phyloP scores from a whole-genome alignment of 2,113 vertebrate genomes.

The Oostethus manadensis region DNA sequence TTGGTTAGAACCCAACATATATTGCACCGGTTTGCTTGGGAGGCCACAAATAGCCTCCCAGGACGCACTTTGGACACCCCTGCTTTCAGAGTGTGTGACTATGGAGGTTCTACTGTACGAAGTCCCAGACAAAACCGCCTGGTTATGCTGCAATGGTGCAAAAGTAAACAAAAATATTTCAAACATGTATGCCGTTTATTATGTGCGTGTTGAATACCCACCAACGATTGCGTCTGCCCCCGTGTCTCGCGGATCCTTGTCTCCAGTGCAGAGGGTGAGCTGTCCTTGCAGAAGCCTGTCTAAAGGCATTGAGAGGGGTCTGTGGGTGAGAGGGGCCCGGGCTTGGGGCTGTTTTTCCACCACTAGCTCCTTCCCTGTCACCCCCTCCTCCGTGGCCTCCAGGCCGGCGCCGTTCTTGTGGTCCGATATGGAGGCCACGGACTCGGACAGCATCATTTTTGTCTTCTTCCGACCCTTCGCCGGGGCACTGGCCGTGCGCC shows the following conservation, averaged over 20 bases:
- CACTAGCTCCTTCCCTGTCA: conserved; percentile 56
- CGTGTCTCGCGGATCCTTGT: conserved; percentile 52
- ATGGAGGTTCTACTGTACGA: not conserved
- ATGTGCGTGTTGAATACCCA: conserved; percentile 55
- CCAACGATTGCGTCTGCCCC: conserved; percentile 69
- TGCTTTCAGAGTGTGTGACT: not conserved
- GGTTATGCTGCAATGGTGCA: not conserved
- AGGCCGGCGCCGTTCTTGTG: conserved; percentile 71
- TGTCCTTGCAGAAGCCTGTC: conserved; percentile 80
- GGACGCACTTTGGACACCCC: too few relatives aligned
- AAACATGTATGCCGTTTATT: not conserved
- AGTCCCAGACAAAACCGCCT: not conserved
- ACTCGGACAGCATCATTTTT: conserved; percentile 83
- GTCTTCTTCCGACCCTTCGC: conserved; percentile 94
- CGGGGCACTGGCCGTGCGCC: conserved; percentile 91
- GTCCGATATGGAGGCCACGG: conserved; percentile 65
- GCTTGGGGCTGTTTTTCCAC: conserved; percentile 44
- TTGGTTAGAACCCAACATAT: too few relatives aligned
- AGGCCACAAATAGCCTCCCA: too few relatives aligned
- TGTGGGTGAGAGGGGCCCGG: conserved; percentile 68
- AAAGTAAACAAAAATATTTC: not conserved
- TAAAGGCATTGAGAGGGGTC: conserved; percentile 88
- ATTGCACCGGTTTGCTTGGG: too few relatives aligned
- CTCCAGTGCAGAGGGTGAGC: conserved; percentile 64
- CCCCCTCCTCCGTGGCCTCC: conserved; percentile 59